Evolutionary conservation across 2,113 vertebrate species (phyloP), one percentile per base, ranked within the genome.

Genomic region (Callospermophilus lateralis): DNA sequence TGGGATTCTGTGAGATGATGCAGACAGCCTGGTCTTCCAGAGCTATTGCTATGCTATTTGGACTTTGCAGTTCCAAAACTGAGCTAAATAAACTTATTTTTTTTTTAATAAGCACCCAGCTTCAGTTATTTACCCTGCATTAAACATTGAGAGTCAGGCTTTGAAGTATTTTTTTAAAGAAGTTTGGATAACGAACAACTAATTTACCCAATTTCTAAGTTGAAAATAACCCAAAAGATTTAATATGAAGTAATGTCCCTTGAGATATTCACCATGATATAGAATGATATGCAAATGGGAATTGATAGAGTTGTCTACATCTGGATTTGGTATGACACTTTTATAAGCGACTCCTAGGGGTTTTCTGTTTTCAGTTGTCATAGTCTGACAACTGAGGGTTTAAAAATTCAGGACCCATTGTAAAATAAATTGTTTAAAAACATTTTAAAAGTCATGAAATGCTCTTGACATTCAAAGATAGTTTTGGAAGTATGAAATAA

Each of bases 371-470:
- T 58, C 76, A 81, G 8, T n/a, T 96, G 95, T 95, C 87, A 92
- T 34, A 88, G 30, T 90, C 20, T 96, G 72, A 94, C 53, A 81
- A 91, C 22, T 22, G 67, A 94, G 13, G 39, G 6, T 51, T 93
- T 97, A 84, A 67, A 97, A 94, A 87, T 65, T 67, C 76, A 70
- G 3, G 17, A 7, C 0, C n/a, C 34, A 84, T 15, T 84, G 70
- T 67, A 96, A 95, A 96, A 94, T n/a, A 73, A 90, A 65, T 93
- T 96, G 63, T 78, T 86, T 77, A 61, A 94, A 97, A 94, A 55
- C 2, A 48, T 70, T 95, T 55, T 58, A 53, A 89, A 61, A 42
- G 42, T 73, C 63, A 89, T 67, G 9, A n/a, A 73, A 93, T 84
- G 83, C 16, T 65, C 95, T 95, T 79, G 68, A n/a, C 48, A 89